These are phyloP conservation scores for Pedetes capensis DNA, from an alignment of 2,113 vertebrate genomes.

Conservation along the genomic window DNA sequence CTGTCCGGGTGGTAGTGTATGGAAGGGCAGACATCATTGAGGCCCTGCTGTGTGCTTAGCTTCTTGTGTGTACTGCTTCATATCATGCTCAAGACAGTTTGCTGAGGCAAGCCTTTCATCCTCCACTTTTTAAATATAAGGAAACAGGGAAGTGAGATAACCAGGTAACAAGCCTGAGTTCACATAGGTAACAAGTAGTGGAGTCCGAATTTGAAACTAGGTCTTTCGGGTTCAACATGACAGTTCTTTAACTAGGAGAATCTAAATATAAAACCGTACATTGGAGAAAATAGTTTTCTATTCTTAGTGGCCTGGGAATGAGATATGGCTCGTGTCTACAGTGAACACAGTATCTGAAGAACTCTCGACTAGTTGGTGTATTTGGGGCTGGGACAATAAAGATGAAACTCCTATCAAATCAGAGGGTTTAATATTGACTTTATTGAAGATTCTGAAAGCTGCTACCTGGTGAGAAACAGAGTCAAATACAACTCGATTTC, in stretches of 20 bases:
- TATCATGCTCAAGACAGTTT: not conserved
- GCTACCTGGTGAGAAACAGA: slow-evolving; percentile 73
- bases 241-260: not conserved
- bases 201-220: not conserved
- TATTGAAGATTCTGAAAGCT: slow-evolving; percentile 61
- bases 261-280: not conserved
- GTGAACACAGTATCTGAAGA: not conserved
- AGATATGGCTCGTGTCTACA: not conserved
- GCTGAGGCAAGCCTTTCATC: not conserved
- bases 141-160: not conserved
- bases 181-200: not conserved
- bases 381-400: not conserved
- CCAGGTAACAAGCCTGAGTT: not conserved
- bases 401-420: slow-evolving; percentile 43
- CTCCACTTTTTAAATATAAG: not conserved
- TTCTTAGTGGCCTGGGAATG: accelerated
- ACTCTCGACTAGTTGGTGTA: slow-evolving; percentile 36
- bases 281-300: not conserved
- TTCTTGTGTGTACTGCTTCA: not conserved
- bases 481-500: slow-evolving; percentile 62
- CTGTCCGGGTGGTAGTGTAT: not conserved
- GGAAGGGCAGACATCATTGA: not conserved
- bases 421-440: slow-evolving; percentile 45
- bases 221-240: not conserved
- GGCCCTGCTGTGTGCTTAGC: not conserved